Percentiles rank a stretch among this genome's conserved stretches.
Evolutionary conservation across 2,797 vertebrate species (phyloP).

Genomic region (Etheostoma nigrum): DNA sequence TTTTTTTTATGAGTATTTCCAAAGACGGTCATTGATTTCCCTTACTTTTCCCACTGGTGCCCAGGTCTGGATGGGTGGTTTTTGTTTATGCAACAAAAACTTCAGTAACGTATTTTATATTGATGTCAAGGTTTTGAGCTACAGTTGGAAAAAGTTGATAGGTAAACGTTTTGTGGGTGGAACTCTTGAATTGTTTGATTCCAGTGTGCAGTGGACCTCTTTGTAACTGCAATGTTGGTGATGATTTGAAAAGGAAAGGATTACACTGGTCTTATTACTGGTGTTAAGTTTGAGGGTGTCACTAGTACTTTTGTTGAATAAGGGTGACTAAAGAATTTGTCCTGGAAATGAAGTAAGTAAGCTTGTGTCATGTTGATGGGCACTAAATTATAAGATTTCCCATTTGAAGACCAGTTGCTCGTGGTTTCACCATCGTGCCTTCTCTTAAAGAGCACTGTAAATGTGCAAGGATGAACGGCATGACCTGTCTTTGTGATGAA

Average conservation of each 20-base stretch:
- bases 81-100: conserved; percentile 40
- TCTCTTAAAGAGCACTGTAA: conserved; percentile 55
- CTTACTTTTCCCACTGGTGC: conserved; percentile 14
- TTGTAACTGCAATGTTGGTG: conserved; percentile 29
- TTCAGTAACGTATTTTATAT: conserved; percentile 13
- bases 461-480: conserved; percentile 65
- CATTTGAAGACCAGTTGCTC: conserved; percentile 59
- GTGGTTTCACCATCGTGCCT: conserved; percentile 67
- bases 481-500: conserved; percentile 49
- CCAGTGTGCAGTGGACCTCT: conserved; percentile 17
- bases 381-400: conserved; percentile 64
- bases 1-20: conserved; percentile 6
- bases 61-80: conserved; percentile 20
- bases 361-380: conserved; percentile 41
- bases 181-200: conserved; percentile 39
- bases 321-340: conserved; percentile 15
- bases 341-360: conserved; percentile 23
- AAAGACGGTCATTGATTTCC: conserved; percentile 9
- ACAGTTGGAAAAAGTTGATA: background rate
- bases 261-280: conserved; percentile 16
- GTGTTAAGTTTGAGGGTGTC: conserved; percentile 31
- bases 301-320: conserved; percentile 29
- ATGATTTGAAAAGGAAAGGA: conserved; percentile 34
- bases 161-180: conserved; percentile 12
- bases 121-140: conserved; percentile 22